These are phyloP conservation scores for Cosmia trapezina DNA, from an alignment of 2,888 invertebrate species.

Conservation along the genomic window DNA sequence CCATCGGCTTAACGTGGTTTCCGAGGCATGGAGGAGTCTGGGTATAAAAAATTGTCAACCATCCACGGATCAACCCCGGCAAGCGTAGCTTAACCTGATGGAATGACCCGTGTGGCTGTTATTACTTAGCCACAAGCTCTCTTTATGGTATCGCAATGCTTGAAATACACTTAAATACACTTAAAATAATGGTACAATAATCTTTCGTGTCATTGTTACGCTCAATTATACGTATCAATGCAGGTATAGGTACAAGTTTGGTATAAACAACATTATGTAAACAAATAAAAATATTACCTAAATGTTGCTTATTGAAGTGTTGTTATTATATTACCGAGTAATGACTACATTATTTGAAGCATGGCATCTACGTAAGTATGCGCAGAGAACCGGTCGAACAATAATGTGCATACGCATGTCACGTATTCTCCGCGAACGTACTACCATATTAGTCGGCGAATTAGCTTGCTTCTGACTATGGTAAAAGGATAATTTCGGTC, in stretches of 20 bases:
- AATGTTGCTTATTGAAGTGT: conserved; percentile 1
- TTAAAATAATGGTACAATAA: background rate
- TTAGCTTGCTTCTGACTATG: conserved; percentile 51
- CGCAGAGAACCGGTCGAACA: conserved; percentile 45
- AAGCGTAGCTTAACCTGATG: too few relatives aligned
- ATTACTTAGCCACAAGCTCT: too few relatives aligned
- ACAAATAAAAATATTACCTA: background rate
- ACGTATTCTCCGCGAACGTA: conserved; percentile 50
- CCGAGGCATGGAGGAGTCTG: too few relatives aligned
- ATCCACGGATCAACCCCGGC: too few relatives aligned
- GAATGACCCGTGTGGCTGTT: too few relatives aligned
- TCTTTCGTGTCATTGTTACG: background rate
- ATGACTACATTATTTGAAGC: conserved; percentile 32
- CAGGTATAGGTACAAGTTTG: background rate
- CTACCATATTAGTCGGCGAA: conserved; percentile 51
- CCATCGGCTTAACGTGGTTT: too few relatives aligned
- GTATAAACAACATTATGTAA: background rate
- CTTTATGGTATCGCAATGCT: too few relatives aligned
- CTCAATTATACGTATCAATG: background rate
- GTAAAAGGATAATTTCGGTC: conserved; percentile 46
- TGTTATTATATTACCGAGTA: conserved; percentile 1
- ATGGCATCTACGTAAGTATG: conserved; percentile 18
- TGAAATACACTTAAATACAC: background rate
- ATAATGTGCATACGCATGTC: conserved; percentile 56
- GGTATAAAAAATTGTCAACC: too few relatives aligned